Conservation (phyloP, 1,140 invertebrate species). For the Saccostrea cuccullata region DNA sequence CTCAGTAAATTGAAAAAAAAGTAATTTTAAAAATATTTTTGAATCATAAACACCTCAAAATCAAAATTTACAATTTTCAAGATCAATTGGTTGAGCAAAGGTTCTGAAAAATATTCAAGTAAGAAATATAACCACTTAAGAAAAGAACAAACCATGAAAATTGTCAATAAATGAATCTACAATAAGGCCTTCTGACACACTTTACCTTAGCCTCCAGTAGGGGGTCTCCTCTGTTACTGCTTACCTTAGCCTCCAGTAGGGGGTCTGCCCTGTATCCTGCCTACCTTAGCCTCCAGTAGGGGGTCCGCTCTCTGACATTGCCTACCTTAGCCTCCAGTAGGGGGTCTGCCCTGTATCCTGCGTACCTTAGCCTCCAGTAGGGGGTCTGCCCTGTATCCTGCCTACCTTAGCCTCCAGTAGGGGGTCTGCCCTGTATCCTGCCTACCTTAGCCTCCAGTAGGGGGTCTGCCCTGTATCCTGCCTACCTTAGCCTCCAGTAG, state of each 20-base stretch:
- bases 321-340: not conserved
- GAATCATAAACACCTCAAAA: too few species aligned
- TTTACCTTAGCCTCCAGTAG: not conserved
- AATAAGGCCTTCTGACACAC: not conserved
- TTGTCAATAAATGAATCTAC: not conserved
- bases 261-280: not conserved
- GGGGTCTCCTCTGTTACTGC: not conserved
- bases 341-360: not conserved
- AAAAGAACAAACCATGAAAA: too few species aligned
- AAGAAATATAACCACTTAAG: too few species aligned
- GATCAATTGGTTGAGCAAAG: too few species aligned
- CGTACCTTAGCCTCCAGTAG: not conserved
- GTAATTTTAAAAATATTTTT: too few species aligned
- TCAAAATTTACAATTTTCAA: too few species aligned
- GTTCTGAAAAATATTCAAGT: too few species aligned
- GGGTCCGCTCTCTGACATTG: too few species aligned
- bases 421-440: too few species aligned
- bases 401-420: not conserved
- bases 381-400: not conserved
- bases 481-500: not conserved
- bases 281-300: not conserved
- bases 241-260: not conserved
- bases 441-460: not conserved
- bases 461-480: not conserved
- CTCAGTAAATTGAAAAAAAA: too few species aligned